These are phyloP conservation scores for Esox niger DNA, from an alignment of 2,113 vertebrate species.

Conservation along the genomic window DNA sequence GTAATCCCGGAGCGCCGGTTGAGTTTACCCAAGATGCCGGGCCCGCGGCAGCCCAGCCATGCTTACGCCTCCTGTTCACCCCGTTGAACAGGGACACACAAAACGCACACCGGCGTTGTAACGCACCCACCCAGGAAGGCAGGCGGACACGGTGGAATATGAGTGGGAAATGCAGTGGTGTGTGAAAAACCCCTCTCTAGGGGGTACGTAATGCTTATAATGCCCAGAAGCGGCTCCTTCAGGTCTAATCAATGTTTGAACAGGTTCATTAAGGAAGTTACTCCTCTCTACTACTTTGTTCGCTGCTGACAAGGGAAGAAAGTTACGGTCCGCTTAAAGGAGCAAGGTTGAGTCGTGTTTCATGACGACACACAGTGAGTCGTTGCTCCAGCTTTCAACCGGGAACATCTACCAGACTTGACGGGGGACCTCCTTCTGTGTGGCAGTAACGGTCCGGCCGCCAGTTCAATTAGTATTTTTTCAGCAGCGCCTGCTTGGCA, in stretches of 20 bases:
- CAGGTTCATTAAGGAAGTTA: slow-evolving; percentile 19
- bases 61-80: slow-evolving; percentile 13
- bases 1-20: not conserved
- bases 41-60: slow-evolving; percentile 9
- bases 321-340: slow-evolving; percentile 8
- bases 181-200: not conserved
- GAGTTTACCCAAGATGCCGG: not conserved
- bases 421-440: slow-evolving; percentile 18
- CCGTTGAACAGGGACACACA: too few species aligned
- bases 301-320: slow-evolving; percentile 10
- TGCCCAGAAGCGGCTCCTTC: slow-evolving; percentile 19
- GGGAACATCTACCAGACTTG: slow-evolving; percentile 21
- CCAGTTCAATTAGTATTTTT: too few species aligned
- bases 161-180: slow-evolving; percentile 10
- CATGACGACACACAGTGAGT: slow-evolving; percentile 9
- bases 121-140: too few species aligned
- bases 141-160: too few species aligned
- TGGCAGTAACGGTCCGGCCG: slow-evolving; percentile 4
- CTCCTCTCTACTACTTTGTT: slow-evolving; percentile 14
- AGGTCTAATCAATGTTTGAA: slow-evolving; percentile 29
- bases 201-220: not conserved
- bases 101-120: too few species aligned
- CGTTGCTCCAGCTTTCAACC: slow-evolving; percentile 22
- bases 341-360: slow-evolving; percentile 1
- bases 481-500: too few species aligned